Evolutionary conservation across 2,113 vertebrate species (phyloP).

Genomic region (Ia io): DNA sequence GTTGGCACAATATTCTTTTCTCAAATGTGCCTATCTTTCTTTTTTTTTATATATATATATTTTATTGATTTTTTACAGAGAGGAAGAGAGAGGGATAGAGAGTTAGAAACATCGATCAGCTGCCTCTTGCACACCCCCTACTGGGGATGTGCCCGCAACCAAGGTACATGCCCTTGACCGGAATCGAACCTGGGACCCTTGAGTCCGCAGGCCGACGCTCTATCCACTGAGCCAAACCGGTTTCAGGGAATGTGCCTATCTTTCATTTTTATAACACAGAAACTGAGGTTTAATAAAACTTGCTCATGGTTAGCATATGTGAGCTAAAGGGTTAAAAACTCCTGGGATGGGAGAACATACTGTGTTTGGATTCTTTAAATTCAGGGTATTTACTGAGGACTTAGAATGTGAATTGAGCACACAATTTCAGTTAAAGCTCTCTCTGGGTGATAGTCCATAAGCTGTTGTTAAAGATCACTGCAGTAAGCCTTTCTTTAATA

Average conservation of each 20-base stretch:
- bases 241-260: not conserved
- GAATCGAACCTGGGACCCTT: no score
- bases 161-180: no score
- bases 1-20: not conserved
- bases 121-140: no score
- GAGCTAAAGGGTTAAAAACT: not conserved
- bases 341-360: not conserved
- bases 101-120: no score
- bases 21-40: not conserved
- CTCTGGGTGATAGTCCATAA: not conserved
- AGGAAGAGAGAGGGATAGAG: no score
- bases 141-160: no score
- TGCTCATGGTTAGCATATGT: not conserved
- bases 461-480: not conserved
- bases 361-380: slow-evolving; percentile 27
- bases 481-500: slow-evolving; percentile 16
- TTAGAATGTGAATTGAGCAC: slow-evolving; percentile 23
- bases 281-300: slow-evolving; percentile 15
- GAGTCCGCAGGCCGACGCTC: no score
- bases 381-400: slow-evolving; percentile 50
- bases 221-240: no score
- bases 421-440: not conserved
- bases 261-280: slow-evolving; percentile 45
- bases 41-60: no score
- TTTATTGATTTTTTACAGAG: no score